Evolutionary conservation across 1,140 invertebrate species (phyloP).

Genomic region (Schlechtendalia chinensis): DNA sequence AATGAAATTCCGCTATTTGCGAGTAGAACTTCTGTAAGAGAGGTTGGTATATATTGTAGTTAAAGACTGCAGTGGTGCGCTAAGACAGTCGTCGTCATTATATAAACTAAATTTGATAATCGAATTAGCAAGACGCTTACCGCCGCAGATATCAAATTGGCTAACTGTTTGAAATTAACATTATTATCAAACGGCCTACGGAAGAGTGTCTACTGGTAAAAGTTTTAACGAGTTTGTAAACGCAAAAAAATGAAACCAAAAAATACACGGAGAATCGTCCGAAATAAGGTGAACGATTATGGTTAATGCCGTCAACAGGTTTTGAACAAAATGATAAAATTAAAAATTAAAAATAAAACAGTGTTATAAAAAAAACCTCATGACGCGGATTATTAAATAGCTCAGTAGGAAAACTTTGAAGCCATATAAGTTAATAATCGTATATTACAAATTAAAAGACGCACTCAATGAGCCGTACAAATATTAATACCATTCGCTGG

Average conservation of each 20-base stretch:
- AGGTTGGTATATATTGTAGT: not conserved
- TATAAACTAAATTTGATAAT: conserved; percentile 5
- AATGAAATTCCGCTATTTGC: not conserved
- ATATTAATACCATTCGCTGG: conserved; percentile 13
- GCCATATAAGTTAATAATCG: conserved; percentile 15
- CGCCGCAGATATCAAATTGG: conserved; percentile 15
- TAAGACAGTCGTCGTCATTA: not conserved
- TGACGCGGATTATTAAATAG: conserved; percentile 18
- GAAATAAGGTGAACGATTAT: not conserved
- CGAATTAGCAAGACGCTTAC: conserved; percentile 25
- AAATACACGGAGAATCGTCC: not conserved
- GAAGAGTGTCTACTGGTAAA: not conserved
- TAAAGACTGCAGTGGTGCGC: not conserved
- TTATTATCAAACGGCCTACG: not conserved
- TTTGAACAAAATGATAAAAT: not conserved
- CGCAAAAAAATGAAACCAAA: not conserved
- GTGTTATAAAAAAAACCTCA: conserved; percentile 6
- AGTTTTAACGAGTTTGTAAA: not conserved
- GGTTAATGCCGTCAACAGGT: not conserved
- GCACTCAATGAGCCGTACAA: conserved; percentile 24
- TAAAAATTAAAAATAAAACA: not conserved
- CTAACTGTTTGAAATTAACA: conserved; percentile 34
- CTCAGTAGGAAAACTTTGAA: not conserved
- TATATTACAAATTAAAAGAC: conserved; percentile 2
- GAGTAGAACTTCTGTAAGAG: not conserved